A percentile compares a stretch with the other conserved stretches of the same genome.
Evolutionary conservation across 1,140 invertebrate species (phyloP).

Genomic region (Cydia pomonella): DNA sequence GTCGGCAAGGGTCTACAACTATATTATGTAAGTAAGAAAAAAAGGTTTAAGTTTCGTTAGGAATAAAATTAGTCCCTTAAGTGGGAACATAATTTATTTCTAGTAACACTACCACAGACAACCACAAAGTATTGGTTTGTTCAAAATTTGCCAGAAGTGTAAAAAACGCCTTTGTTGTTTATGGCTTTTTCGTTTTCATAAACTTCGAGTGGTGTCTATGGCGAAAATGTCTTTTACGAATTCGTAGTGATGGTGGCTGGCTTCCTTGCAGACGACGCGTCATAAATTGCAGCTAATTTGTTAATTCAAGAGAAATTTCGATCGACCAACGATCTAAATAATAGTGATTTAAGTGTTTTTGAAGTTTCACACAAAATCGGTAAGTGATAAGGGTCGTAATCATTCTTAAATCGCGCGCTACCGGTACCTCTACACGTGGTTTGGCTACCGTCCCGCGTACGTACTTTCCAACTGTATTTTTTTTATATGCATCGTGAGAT

Average conservation of each 20-base stretch:
- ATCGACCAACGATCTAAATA: slow-evolving; percentile 62
- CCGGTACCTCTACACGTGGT: slow-evolving; percentile 78
- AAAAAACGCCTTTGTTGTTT: slow-evolving; percentile 31
- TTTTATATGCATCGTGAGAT: slow-evolving; percentile 46
- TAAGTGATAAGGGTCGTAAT: slow-evolving; percentile 68
- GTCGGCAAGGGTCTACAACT: no score
- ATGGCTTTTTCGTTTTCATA: slow-evolving; percentile 43
- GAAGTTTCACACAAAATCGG: slow-evolving; percentile 71
- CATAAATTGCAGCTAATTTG: slow-evolving; percentile 74
- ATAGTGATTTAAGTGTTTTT: slow-evolving; percentile 77
- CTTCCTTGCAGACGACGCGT: slow-evolving; percentile 79
- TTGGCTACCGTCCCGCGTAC: slow-evolving; percentile 66
- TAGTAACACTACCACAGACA: slow-evolving; percentile 20
- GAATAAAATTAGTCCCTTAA: neutral
- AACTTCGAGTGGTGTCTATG: slow-evolving; percentile 73
- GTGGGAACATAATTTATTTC: neutral
- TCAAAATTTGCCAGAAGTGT: neutral
- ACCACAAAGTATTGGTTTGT: neutral
- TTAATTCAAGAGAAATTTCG: slow-evolving; percentile 61
- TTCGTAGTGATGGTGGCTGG: slow-evolving; percentile 81
- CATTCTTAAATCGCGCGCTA: slow-evolving; percentile 66
- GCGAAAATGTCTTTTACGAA: slow-evolving; percentile 79
- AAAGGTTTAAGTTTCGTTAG: no score
- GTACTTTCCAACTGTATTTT: slow-evolving; percentile 59
- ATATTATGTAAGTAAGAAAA: no score